Evolutionary conservation across 1,140 invertebrate genomes (phyloP), one percentile per base, ranked within the genome.

Genomic region (Drosophila nigromelanica): DNA sequence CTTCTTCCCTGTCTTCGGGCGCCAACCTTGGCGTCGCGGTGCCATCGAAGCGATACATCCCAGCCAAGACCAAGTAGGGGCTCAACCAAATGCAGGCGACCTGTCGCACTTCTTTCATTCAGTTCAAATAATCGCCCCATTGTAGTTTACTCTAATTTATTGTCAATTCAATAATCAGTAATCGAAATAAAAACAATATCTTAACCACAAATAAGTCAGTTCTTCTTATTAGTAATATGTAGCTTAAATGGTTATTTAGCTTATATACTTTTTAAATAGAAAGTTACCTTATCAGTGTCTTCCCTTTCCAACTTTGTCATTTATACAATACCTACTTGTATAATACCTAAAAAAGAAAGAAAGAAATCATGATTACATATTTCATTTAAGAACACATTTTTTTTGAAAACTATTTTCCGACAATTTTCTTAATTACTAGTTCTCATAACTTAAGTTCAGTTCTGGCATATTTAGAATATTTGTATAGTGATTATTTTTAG

Each of bases 81-180:
- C 33, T 35, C 33, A 0, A 1, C 12, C 3, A 14, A 15, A 12
- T 11, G 24, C 7, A 39, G 30, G 37, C n/a, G 33, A 51, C 15
- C 33, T 50, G 43, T n/a, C 8, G 21, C n/a, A 55, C 67, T 43
- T 71, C 51, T 43, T 55, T 5, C 55, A 73, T 85, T 66, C 33
- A 48, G 42, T 40, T 43, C 24, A 47, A n/a, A 35, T 2, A 18
- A 45, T 50, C 61, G 42, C 55, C 50, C 21, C 58, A 80, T 59
- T 60, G 15, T 87, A 86, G 77, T 67, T 50, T 77, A 86, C 61
- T 72, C 11, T 85, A 86, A 85, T 86, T 85, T 85, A 85, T 85
- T 85, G 45, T 58, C 43, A 78, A 63, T 52, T 35, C 52, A 30
- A 68, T 61, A 61, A 40, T 68, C 71, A 21, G 8, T 35, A 76